Conservation (phyloP, 2,888 invertebrate species). For the Zhengitettix transpicula region DNA sequence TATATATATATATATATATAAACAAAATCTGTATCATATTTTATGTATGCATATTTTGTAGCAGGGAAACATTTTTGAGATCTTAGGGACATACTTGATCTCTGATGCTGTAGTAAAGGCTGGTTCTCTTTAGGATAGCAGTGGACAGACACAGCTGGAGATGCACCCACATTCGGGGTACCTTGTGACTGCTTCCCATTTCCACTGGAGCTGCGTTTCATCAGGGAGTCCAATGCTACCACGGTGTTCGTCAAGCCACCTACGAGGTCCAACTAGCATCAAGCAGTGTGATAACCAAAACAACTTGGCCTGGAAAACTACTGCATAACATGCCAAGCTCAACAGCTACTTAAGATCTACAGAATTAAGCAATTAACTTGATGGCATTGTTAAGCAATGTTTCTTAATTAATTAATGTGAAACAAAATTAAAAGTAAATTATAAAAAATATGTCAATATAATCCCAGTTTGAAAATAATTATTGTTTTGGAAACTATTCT, state of each 20-base stretch:
- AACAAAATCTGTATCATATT: no score
- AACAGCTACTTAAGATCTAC: not conserved
- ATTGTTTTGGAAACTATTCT: no score
- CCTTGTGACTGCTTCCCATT: not conserved
- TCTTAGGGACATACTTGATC: constrained; percentile 3
- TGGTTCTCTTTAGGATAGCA: constrained; percentile 17
- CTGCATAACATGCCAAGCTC: not conserved
- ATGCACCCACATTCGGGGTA: constrained; percentile 2
- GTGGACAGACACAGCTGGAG: constrained; percentile 10
- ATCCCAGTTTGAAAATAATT: no score
- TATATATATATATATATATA: no score
- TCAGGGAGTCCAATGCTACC: constrained; percentile 7
- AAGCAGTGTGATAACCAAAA: not conserved
- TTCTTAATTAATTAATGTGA: no score
- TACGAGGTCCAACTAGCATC: constrained; percentile 1
- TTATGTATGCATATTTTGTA: no score
- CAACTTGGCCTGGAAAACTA: not conserved
- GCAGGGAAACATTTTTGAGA: no score
- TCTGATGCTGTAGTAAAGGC: constrained; percentile 15
- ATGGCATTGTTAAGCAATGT: no score
- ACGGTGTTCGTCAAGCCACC: constrained; percentile 8
- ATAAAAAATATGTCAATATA: no score
- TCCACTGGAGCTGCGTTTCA: constrained; percentile 1
- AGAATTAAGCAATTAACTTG: no score
- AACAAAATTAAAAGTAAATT: no score